Conservation (phyloP, 2,888 invertebrate species). For the Lithodes maja region DNA sequence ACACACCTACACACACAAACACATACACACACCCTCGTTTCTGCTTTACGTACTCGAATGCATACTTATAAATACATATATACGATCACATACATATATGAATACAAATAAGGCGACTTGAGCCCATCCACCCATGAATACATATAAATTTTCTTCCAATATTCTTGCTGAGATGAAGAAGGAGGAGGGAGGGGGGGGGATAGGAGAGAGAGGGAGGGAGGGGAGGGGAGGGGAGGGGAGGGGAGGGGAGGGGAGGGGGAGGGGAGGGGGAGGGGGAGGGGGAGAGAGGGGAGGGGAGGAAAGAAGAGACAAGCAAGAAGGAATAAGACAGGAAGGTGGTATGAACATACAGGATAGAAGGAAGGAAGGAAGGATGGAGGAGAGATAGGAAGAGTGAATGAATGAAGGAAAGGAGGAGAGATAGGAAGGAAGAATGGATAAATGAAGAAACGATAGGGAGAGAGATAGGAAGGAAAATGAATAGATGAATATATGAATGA, state of each 20-base stretch:
- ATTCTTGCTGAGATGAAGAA: background rate
- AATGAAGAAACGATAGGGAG: background rate
- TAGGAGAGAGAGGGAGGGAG: background rate
- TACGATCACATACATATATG: too few species aligned
- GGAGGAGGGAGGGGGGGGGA: background rate
- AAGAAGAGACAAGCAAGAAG: too few species aligned
- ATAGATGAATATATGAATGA: background rate
- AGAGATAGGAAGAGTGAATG: background rate
- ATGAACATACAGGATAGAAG: too few species aligned
- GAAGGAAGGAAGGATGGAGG: too few species aligned
- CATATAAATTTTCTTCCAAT: too few species aligned
- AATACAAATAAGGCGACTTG: too few species aligned
- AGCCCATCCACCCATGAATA: too few species aligned
- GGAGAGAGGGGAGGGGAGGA: too few species aligned
- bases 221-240: background rate
- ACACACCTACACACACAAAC: background rate
- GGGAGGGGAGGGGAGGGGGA: background rate
- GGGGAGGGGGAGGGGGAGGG: slow-evolving; percentile 2
- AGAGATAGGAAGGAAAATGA: background rate
- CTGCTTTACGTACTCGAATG: too few species aligned
- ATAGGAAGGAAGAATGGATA: background rate
- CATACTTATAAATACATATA: too few species aligned
- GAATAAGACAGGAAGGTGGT: too few species aligned
- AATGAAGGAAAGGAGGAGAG: background rate
- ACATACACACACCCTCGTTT: background rate